Conservation (phyloP, 2,797 vertebrate species). For the Cheirogaleus major region DNA sequence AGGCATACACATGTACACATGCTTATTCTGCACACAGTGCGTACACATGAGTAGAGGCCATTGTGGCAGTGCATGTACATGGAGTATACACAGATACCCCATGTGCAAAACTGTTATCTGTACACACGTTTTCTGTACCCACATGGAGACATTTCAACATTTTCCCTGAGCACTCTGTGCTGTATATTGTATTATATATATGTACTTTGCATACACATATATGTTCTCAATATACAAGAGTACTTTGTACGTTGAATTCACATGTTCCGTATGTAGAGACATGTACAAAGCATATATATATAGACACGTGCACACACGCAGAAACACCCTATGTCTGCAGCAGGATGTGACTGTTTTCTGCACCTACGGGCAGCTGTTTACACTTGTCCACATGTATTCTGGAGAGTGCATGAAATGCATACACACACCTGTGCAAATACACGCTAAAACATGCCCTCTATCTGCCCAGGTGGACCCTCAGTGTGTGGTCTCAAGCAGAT, state of each 20-base stretch:
- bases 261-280: not conserved
- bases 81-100: not conserved
- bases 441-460: not conserved
- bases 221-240: slow-evolving; percentile 4
- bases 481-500: not conserved
- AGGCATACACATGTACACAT: not conserved
- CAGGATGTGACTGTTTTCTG: not conserved
- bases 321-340: not conserved
- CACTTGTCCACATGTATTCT: not conserved
- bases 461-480: not conserved
- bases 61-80: not conserved
- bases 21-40: not conserved
- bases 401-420: too few relatives aligned
- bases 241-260: not conserved
- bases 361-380: not conserved
- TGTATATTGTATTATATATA: slow-evolving; percentile 10
- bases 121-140: not conserved
- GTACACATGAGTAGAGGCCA: not conserved
- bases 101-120: not conserved
- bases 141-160: not conserved
- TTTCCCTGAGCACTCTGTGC: not conserved
- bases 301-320: slow-evolving; percentile 45
- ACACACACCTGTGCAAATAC: not conserved
- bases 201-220: slow-evolving; percentile 27
- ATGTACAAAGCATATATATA: slow-evolving; percentile 56